Evolutionary conservation across 2,888 invertebrate genomes (phyloP).

Genomic region (Caenorhabditis afra): DNA sequence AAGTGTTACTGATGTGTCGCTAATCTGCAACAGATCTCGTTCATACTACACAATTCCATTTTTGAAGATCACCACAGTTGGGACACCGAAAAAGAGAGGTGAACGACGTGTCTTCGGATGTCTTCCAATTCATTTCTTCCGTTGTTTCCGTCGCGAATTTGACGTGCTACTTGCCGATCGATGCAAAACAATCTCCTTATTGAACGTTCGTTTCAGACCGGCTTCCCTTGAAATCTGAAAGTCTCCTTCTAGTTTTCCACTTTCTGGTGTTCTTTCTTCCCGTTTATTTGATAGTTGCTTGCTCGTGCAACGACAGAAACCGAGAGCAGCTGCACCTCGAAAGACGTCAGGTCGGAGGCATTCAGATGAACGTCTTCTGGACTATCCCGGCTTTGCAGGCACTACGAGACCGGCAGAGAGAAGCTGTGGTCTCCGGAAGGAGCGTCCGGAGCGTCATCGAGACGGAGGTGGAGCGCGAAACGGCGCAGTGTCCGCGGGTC

Average conservation of each 20-base stretch:
- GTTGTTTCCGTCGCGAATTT: conserved; percentile 21
- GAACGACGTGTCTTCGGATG: background rate
- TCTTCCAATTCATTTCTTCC: background rate
- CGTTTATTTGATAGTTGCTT: conserved; percentile 5
- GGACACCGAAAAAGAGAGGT: background rate
- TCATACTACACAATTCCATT: conserved; percentile 14
- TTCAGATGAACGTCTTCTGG: too few relatives aligned
- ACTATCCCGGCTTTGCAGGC: conserved; percentile 16
- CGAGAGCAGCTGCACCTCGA: conserved; percentile 57
- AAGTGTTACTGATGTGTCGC: conserved; percentile 47
- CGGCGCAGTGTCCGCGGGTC: conserved; percentile 33
- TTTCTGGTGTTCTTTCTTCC: conserved; percentile 13
- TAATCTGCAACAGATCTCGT: conserved; percentile 16
- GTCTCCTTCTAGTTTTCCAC: conserved; percentile 33
- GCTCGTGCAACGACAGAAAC: conserved; percentile 50
- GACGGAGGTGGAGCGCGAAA: conserved; percentile 48
- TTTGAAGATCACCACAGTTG: background rate
- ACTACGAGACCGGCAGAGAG: conserved; percentile 55
- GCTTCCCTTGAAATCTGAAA: background rate
- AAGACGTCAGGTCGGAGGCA: conserved; percentile 38
- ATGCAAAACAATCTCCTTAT: conserved; percentile 32
- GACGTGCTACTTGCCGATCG: conserved; percentile 11
- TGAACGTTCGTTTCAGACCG: conserved; percentile 25
- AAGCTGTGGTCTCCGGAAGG: conserved; percentile 44
- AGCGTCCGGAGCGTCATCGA: conserved; percentile 62